Conservation (phyloP, 2,888 invertebrate genomes). For the Formica aserva region DNA sequence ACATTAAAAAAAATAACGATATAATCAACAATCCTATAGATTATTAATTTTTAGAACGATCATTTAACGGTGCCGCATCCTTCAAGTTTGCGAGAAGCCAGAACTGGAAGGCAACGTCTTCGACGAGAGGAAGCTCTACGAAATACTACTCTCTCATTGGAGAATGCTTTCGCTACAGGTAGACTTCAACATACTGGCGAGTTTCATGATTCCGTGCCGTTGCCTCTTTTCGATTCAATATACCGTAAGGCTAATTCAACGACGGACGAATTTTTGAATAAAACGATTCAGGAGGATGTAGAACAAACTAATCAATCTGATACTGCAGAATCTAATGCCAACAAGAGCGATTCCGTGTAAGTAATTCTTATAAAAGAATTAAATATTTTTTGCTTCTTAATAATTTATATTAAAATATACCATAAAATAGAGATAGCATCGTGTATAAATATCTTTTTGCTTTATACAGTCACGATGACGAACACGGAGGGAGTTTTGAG, state of each 20-base stretch:
- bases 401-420: not conserved
- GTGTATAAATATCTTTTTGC: not conserved
- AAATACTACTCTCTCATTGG: conserved; percentile 73
- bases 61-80: conserved; percentile 4
- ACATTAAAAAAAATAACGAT: not conserved
- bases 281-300: not conserved
- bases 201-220: conserved; percentile 84
- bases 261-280: not conserved
- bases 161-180: conserved; percentile 72
- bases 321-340: conserved; percentile 1
- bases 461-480: conserved; percentile 14
- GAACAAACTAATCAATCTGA: not conserved
- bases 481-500: not conserved
- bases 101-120: conserved; percentile 74
- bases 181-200: conserved; percentile 83
- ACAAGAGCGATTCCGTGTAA: conserved; percentile 10
- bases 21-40: not conserved
- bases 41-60: conserved; percentile 4
- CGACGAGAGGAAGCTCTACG: conserved; percentile 80
- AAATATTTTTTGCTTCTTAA: not conserved
- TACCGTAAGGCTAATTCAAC: not conserved
- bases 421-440: not conserved
- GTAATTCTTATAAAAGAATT: conserved; percentile 12
- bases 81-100: conserved; percentile 51
- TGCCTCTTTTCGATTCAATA: conserved; percentile 75